A percentile compares a stretch with the other conserved stretches of the same genome.
Conservation (phyloP, 1,140 invertebrate species). For the Drosophila sp. region DNA sequence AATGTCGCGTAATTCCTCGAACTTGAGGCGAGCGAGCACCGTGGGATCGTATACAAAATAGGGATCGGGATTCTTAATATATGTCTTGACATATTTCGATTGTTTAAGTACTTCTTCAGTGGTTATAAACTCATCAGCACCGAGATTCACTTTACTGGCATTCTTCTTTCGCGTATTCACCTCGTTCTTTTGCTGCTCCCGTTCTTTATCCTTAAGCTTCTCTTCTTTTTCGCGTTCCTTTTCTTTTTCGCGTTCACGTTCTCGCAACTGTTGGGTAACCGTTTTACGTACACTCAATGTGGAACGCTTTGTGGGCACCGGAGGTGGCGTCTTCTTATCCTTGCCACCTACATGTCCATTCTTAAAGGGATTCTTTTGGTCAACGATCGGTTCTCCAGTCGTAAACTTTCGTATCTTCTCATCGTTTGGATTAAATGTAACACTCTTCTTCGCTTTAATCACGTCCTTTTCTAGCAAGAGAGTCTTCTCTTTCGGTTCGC, state of each 20-base stretch:
- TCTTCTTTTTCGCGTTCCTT: conserved; percentile 56
- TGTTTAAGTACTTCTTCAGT: conserved; percentile 84
- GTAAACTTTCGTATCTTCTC: conserved; percentile 79
- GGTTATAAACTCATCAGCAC: conserved; percentile 73
- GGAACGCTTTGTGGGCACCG: conserved; percentile 71
- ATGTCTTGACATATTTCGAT: conserved; percentile 84
- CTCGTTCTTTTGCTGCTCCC: conserved; percentile 68
- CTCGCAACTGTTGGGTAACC: conserved; percentile 73
- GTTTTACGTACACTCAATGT: conserved; percentile 70
- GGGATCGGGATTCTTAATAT: conserved; percentile 83
- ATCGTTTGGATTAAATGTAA: conserved; percentile 78
- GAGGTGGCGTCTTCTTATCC: conserved; percentile 66
- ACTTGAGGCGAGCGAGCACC: conserved; percentile 71
- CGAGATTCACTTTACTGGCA: neutral
- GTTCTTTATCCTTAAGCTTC: conserved; percentile 50
- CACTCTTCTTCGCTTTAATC: conserved; percentile 68
- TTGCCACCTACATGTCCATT: conserved; percentile 38
- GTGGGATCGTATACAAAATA: conserved; percentile 82
- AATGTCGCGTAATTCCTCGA: conserved; percentile 65
- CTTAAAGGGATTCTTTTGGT: conserved; percentile 82
- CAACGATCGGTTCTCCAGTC: conserved; percentile 76
- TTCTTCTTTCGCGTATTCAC: conserved; percentile 51
- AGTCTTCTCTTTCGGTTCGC: neutral
- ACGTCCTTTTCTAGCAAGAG: neutral
- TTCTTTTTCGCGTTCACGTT: conserved; percentile 60